These are phyloP conservation scores for Lasioglossum figueresi DNA, from an alignment of 2,888 invertebrate genomes.

Conservation along the genomic window DNA sequence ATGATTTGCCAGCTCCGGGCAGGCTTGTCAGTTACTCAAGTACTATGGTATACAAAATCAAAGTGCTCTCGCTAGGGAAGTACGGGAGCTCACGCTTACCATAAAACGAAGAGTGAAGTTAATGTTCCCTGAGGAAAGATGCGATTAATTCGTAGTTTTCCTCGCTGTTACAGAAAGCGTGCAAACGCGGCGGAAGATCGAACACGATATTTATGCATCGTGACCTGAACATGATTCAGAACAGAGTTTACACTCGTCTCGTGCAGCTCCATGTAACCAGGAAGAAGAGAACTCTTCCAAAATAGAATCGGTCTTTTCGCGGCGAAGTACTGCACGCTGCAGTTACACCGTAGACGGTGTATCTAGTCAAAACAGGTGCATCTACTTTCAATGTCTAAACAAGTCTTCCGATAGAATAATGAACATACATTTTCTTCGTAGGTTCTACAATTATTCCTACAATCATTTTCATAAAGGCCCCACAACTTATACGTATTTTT, in stretches of 20 bases:
- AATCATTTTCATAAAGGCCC: too few relatives aligned
- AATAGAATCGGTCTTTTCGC: neutral
- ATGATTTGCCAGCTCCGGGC: neutral
- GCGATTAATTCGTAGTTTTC: slow-evolving; percentile 7
- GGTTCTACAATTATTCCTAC: too few relatives aligned
- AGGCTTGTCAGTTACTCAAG: neutral
- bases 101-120: slow-evolving; percentile 1
- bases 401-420: neutral
- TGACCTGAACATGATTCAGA: slow-evolving; percentile 10
- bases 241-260: neutral
- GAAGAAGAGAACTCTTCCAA: neutral
- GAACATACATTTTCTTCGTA: neutral
- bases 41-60: neutral
- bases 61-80: neutral
- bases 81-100: neutral
- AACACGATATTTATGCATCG: slow-evolving; percentile 3
- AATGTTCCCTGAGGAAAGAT: neutral
- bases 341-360: neutral
- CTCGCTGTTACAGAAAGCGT: neutral
- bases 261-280: neutral
- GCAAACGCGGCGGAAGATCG: neutral
- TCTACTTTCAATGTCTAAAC: neutral
- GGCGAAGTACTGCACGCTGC: neutral
- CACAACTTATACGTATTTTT: too few relatives aligned
- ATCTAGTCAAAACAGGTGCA: neutral